Evolutionary conservation across 2,888 invertebrate species (phyloP).

Genomic region (Tanytarsus gracilentus): DNA sequence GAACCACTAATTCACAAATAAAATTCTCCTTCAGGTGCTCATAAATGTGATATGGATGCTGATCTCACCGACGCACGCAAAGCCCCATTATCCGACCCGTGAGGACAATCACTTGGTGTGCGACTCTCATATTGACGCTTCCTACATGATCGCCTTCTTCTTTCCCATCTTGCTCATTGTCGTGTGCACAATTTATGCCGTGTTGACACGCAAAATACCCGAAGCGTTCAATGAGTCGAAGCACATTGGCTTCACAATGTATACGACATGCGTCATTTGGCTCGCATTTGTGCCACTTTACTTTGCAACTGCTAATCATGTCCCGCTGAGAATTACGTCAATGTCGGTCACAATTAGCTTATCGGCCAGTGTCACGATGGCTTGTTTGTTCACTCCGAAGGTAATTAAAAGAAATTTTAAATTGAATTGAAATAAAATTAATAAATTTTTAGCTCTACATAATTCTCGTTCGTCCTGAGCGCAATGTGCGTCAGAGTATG

Average conservation of each 20-base stretch:
- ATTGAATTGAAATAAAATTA: background rate
- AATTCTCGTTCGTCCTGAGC: slow-evolving; percentile 78
- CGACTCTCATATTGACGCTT: slow-evolving; percentile 83
- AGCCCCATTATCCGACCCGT: slow-evolving; percentile 81
- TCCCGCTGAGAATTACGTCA: slow-evolving; percentile 83
- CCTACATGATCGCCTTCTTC: slow-evolving; percentile 88
- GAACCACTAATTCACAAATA: background rate
- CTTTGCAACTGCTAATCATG: slow-evolving; percentile 90
- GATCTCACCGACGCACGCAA: slow-evolving; percentile 79
- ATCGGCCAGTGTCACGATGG: slow-evolving; percentile 87
- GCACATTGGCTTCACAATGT: slow-evolving; percentile 98
- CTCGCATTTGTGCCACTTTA: slow-evolving; percentile 94
- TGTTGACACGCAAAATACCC: slow-evolving; percentile 91
- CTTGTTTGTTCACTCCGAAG: slow-evolving; percentile 90
- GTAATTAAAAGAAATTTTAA: slow-evolving; percentile 45
- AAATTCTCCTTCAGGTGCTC: slow-evolving; percentile 51
- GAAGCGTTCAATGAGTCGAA: slow-evolving; percentile 98
- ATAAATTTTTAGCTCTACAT: slow-evolving; percentile 61
- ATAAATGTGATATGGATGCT: slow-evolving; percentile 90
- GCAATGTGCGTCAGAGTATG: slow-evolving; percentile 81
- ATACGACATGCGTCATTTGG: slow-evolving; percentile 97
- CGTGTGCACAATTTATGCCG: slow-evolving; percentile 91
- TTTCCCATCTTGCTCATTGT: slow-evolving; percentile 86
- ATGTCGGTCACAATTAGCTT: slow-evolving; percentile 93
- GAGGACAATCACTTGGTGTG: slow-evolving; percentile 91